Percentiles rank a stretch among this genome's conserved stretches.
These are phyloP conservation scores for Betta splendens DNA, from an alignment of 2,797 vertebrate genomes.

Conservation along the genomic window DNA sequence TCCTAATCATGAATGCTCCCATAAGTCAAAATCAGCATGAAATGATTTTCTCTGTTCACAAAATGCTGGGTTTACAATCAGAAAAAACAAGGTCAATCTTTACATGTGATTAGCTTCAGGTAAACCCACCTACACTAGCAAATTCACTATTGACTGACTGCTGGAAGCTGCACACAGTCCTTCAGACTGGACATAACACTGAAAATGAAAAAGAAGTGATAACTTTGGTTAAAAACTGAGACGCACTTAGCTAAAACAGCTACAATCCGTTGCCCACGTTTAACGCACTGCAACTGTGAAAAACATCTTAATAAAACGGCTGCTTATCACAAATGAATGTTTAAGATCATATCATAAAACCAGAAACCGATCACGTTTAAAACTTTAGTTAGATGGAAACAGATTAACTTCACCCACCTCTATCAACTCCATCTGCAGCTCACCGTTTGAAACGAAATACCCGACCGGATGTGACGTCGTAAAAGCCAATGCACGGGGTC, in stretches of 20 bases:
- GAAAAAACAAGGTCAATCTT: too few species aligned
- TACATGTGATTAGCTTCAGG: too few species aligned
- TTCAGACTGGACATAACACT: too few species aligned
- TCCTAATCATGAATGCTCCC: too few species aligned
- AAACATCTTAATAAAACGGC: background rate
- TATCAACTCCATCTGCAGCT: accelerated
- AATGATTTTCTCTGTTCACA: too few species aligned
- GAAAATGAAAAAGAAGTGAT: too few species aligned
- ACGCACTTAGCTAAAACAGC: accelerated
- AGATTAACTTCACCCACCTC: background rate
- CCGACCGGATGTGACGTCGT: constrained; percentile 36
- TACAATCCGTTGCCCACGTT: background rate
- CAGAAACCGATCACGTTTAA: accelerated
- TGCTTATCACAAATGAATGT: accelerated
- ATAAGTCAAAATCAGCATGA: too few species aligned
- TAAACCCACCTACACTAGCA: too few species aligned
- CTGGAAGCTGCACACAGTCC: too few species aligned
- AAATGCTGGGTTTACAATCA: too few species aligned
- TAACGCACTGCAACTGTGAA: accelerated
- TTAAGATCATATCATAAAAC: accelerated
- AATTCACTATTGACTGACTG: too few species aligned
- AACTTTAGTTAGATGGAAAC: constrained; percentile 7
- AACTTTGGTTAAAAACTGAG: too few species aligned
- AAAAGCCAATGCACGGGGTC: background rate
- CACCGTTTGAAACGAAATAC: accelerated